Evolutionary conservation across 2,113 vertebrate species (phyloP).

Genomic region (Stigmatopora nigra): DNA sequence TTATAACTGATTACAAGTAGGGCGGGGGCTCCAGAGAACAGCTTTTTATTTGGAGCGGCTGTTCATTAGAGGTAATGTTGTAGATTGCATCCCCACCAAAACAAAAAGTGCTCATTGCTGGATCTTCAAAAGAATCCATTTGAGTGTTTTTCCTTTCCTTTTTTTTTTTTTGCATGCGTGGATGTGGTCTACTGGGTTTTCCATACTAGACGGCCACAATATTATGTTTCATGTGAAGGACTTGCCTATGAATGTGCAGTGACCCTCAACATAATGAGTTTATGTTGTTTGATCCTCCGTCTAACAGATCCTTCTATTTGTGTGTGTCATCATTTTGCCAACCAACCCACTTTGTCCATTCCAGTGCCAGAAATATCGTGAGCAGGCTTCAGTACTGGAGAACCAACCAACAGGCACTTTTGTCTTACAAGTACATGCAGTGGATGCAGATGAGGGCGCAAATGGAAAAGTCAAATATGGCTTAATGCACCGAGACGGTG

Average conservation of each 20-base stretch:
- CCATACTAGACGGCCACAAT: not conserved
- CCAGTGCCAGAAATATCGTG: slow-evolving; percentile 81
- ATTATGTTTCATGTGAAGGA: slow-evolving; percentile 19
- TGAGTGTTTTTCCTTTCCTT: slow-evolving; percentile 40
- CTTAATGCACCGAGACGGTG: slow-evolving; percentile 81
- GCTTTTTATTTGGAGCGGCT: slow-evolving; percentile 46
- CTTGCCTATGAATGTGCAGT: slow-evolving; percentile 12
- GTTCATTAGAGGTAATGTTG: slow-evolving; percentile 43
- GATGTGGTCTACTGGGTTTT: slow-evolving; percentile 19
- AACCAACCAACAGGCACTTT: slow-evolving; percentile 82
- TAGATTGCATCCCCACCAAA: slow-evolving; percentile 29
- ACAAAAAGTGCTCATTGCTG: slow-evolving; percentile 33
- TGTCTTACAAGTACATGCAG: slow-evolving; percentile 81
- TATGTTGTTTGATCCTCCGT: slow-evolving; percentile 38
- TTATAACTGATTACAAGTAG: slow-evolving; percentile 38
- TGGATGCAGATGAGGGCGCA: slow-evolving; percentile 82
- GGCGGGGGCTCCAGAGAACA: slow-evolving; percentile 29
- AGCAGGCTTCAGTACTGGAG: slow-evolving; percentile 79
- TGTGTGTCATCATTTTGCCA: slow-evolving; percentile 20
- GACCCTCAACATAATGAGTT: slow-evolving; percentile 38
- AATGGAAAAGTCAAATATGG: slow-evolving; percentile 85
- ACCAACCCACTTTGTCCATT: slow-evolving; percentile 13
- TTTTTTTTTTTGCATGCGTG: slow-evolving; percentile 6
- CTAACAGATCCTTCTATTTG: slow-evolving; percentile 16
- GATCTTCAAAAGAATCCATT: slow-evolving; percentile 42